A percentile compares a stretch with the other conserved stretches of the same genome.
phyloP scores from a whole-genome alignment of 2,888 invertebrate species.

The Lysandra bellargus region DNA sequence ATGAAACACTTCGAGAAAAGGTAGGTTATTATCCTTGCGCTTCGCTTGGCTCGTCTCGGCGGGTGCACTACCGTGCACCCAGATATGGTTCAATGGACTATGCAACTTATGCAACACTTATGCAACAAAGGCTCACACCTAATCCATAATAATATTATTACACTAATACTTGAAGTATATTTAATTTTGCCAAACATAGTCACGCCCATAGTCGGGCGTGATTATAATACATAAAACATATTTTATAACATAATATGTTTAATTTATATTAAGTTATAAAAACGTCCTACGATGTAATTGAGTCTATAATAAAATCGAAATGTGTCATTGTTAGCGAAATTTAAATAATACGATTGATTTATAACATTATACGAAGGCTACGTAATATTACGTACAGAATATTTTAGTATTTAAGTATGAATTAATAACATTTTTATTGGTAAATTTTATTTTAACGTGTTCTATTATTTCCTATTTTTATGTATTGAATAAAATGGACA shows the following conservation, averaged over 20 bases:
- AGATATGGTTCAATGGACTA: no score
- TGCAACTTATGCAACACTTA: no score
- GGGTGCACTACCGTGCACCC: no score
- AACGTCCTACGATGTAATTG: constrained; percentile 21
- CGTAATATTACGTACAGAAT: not conserved
- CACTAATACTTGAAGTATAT: not conserved
- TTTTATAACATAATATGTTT: constrained; percentile 20
- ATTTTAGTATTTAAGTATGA: not conserved
- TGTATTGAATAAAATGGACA: no score
- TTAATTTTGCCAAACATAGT: not conserved
- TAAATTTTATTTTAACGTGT: not conserved
- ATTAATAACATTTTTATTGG: no score
- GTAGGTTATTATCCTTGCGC: no score
- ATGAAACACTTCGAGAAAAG: no score
- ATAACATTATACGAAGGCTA: not conserved
- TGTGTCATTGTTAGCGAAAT: not conserved
- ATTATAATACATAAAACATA: not conserved
- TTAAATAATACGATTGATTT: constrained; percentile 14
- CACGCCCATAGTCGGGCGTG: not conserved
- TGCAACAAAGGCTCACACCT: no score
- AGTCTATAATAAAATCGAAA: not conserved
- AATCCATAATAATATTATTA: not conserved
- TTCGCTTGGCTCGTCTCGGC: no score
- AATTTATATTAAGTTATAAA: constrained; percentile 22
- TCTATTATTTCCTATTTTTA: no score